Percentiles rank a stretch among this genome's conserved stretches.
These are phyloP conservation scores for Lerista edwardsae DNA, from an alignment of 2,797 vertebrate genomes.

Conservation along the genomic window DNA sequence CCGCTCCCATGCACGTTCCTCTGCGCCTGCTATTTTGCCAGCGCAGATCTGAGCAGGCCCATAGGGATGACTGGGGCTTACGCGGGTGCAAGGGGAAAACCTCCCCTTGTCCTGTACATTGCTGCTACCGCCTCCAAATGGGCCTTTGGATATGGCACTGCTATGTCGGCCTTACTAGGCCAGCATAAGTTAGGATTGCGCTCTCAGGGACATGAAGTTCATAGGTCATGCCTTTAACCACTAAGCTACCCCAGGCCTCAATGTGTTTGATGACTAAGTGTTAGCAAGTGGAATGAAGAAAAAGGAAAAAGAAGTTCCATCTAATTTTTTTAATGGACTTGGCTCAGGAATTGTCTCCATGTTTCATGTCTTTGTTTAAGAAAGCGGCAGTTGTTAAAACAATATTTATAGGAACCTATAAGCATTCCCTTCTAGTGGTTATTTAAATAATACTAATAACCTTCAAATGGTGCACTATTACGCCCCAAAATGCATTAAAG, in stretches of 20 bases:
- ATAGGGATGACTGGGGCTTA: too few relatives aligned
- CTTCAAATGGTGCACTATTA: slow-evolving; percentile 16
- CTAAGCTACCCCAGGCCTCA: neutral
- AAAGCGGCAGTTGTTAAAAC: slow-evolving; percentile 51
- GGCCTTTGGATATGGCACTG: too few relatives aligned
- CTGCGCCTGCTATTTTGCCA: too few relatives aligned
- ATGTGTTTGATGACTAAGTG: slow-evolving; percentile 67
- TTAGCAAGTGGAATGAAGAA: slow-evolving; percentile 66
- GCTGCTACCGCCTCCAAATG: too few relatives aligned
- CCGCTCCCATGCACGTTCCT: too few relatives aligned
- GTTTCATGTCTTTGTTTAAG: slow-evolving; percentile 47
- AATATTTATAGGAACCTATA: slow-evolving; percentile 51
- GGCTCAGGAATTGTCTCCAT: slow-evolving; percentile 21
- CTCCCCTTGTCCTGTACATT: too few relatives aligned
- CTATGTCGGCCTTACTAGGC: too few relatives aligned
- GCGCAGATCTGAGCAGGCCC: too few relatives aligned
- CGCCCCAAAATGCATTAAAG: slow-evolving; percentile 28
- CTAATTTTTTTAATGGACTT: slow-evolving; percentile 52
- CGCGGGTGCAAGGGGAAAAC: too few relatives aligned
- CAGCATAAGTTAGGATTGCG: too few relatives aligned
- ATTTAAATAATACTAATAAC: slow-evolving; percentile 50
- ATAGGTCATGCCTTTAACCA: neutral
- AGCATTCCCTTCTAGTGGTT: slow-evolving; percentile 43
- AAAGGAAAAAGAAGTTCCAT: slow-evolving; percentile 65
- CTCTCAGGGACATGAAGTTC: neutral